phyloP scores from a whole-genome alignment of 2,888 invertebrate genomes.

The Embidobia sp. region DNA sequence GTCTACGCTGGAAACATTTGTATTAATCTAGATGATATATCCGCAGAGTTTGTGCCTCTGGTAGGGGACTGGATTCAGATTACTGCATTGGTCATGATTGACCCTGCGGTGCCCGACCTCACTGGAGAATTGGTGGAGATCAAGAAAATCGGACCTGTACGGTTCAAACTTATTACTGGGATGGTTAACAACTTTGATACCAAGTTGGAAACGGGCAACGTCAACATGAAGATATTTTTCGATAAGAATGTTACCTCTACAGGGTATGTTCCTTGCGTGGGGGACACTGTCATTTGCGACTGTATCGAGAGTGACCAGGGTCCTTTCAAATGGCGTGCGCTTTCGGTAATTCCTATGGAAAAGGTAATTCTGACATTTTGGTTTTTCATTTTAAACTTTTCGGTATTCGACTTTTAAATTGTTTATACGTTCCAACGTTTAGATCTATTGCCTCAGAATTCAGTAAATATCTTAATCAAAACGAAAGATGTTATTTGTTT shows the following conservation, averaged over 20 bases:
- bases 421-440: too few species aligned
- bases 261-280: conserved; percentile 83
- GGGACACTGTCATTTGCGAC: conserved; percentile 86
- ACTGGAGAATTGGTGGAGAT: conserved; percentile 85
- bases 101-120: conserved; percentile 83
- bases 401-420: too few species aligned
- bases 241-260: conserved; percentile 82
- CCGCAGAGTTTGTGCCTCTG: conserved; percentile 86
- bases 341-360: conserved; percentile 80
- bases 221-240: conserved; percentile 85
- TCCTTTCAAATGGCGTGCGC: conserved; percentile 84
- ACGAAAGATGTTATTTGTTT: too few species aligned
- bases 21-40: conserved; percentile 85
- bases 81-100: conserved; percentile 85
- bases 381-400: too few species aligned
- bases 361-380: too few species aligned
- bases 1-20: conserved; percentile 83
- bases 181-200: conserved; percentile 81
- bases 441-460: too few species aligned
- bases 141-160: conserved; percentile 84
- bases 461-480: too few species aligned
- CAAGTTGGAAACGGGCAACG: conserved; percentile 81
- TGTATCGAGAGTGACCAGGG: conserved; percentile 88
- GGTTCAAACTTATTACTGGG: conserved; percentile 83
- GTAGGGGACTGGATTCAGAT: conserved; percentile 88